Evolutionary conservation across 1,140 invertebrate species (phyloP).

Genomic region (Drosophila jambulina): DNA sequence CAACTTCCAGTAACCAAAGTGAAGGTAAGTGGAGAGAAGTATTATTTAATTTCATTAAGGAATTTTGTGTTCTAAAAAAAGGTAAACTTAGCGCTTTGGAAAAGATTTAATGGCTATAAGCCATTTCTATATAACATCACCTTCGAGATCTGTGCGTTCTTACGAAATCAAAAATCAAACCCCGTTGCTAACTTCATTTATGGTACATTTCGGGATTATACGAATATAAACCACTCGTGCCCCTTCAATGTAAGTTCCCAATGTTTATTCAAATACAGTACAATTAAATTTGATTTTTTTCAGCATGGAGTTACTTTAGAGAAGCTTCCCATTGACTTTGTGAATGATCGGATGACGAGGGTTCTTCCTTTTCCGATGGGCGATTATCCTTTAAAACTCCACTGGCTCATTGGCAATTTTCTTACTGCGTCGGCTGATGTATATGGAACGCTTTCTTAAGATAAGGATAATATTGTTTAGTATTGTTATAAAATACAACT

Average conservation of each 20-base stretch:
- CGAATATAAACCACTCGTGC: slow-evolving; percentile 8
- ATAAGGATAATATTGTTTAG: neutral
- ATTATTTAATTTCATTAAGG: no score
- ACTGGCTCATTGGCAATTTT: slow-evolving; percentile 1
- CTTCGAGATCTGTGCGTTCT: no score
- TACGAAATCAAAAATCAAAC: no score
- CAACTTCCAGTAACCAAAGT: neutral
- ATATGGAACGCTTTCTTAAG: slow-evolving; percentile 2
- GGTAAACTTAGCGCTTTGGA: no score
- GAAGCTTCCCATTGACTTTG: neutral
- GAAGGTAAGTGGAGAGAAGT: neutral
- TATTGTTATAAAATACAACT: neutral
- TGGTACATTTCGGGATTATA: neutral
- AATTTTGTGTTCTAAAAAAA: no score
- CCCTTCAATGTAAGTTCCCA: neutral
- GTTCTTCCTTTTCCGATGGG: slow-evolving; percentile 12
- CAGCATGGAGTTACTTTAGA: slow-evolving; percentile 2
- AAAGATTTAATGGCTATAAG: no score
- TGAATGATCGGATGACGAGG: neutral
- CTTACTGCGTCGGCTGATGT: neutral
- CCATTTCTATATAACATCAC: no score
- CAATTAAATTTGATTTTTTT: neutral
- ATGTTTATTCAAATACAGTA: no score
- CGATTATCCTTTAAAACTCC: neutral
- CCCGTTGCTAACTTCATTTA: neutral